Base-by-base conservation (phyloP, 2,113 vertebrate species). In the Pelobates fuscus region DNA sequence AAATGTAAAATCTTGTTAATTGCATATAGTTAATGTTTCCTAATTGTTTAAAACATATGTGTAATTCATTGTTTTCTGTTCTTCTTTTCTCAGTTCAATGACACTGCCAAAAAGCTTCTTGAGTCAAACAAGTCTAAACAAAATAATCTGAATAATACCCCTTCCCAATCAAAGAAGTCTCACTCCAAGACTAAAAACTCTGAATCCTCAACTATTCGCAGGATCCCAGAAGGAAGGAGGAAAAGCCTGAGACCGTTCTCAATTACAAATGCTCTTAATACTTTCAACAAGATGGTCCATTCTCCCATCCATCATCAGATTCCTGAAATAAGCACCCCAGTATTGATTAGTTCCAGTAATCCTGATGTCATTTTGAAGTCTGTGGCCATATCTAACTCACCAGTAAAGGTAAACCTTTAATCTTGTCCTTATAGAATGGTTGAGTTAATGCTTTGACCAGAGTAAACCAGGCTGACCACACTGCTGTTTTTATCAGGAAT, bases 301-400 rank as follows among this genome's bases (percentile, higher is more conserved):
- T 84, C 86, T 0, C 86, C 87, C 0, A 3, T 82, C 0, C 86
- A 84, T 11, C 84, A 81, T 8, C 92, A 84, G 0, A 71, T 81
- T 8, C 83, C 89, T 17, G 84, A 87, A 52, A 88, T 90, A 79
- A 89, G 89, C 78, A 83, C 86, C 54, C 92, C 88, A 0, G 80
- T 89, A 71, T 89, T 92, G 26, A 89, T 92, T 72, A 92, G 91
- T 79, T 92, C 90, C 82, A 92, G 89, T 81, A 92, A 87, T 84
- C 90, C 86, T 77, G 88, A 85, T 10, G 83, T 89, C 79, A 1
- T 71, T 26, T 89, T 91, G 66, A 89, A 83, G 1, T 81, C 78
- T 0, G 88, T 93, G 27, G 18, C 70, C 1, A 64, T 87, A 23
- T 67, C 78, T 27, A 78, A 83, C 74, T 59, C 78, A 69, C 77